Evolutionary conservation across 2,888 invertebrate species (phyloP), one percentile per base, ranked within the genome.

Genomic region (Leucania comma): DNA sequence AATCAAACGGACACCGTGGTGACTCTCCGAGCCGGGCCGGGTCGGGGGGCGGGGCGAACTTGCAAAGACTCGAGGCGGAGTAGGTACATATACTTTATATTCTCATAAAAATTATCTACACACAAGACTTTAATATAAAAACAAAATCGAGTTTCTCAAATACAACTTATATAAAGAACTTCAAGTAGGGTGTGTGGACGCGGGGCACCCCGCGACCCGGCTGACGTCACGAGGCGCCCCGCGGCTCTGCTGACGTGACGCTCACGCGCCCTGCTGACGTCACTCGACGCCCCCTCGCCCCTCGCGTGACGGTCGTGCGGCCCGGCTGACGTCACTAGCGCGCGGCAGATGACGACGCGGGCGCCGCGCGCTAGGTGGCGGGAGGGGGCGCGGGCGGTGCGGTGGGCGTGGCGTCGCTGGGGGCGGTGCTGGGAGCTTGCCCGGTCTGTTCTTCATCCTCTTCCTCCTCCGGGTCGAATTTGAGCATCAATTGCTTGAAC

Each of bases 401-500:
- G 70, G 75, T 74, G 50, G 82, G 78, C 58, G 81, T 77, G 69
- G 54, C 51, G 35, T 70, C 97, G 72, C 96, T 96, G 77, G 97
- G 97, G 60, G 82, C 75, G 51, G 72, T 83, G 96, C 97, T 72
- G 96, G 87, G 78, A 35, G 77, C 81, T 24, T 68, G 74, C n/a
- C 78, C 84, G n/a, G 72, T 82, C 42, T 78, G 66, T 72, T 97
- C 97, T 80, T 97, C 97, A 64, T 98, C 98, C 87, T 98, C 98
- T 68, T 97, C 97, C 84, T 98, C 97, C 80, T 98, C 98, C 32
- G 97, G 97, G 91, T 98, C 98, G 90, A 98, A 97, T 92, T 98
- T 98, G 81, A 98, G 96, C 97, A 98, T 98, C 75, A 98, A 93
- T 87, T 98, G 98, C 91, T 98, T 98, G 90, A 98, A 98, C 98